Base-by-base conservation (phyloP, 2,113 vertebrate genomes). In the Oxyruncus cristatus region DNA sequence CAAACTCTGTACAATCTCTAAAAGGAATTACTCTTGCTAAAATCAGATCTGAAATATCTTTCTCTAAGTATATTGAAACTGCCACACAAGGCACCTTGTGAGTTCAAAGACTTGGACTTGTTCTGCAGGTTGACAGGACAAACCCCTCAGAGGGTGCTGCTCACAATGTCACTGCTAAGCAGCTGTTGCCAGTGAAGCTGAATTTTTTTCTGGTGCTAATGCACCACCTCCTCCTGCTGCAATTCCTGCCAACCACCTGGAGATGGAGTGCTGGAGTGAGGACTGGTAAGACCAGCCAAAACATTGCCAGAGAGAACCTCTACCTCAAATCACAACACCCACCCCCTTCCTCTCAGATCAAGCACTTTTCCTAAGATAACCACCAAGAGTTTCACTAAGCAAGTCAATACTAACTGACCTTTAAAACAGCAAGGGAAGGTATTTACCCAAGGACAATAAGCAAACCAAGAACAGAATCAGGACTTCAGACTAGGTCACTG, bases 61-160 rank as follows among this genome's bases (percentile, higher is more conserved):
- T 42, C 39, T 59, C 13, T 24, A 47, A 56, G 35, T 26, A 47
- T 56, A 14, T 9, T 13, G 14, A 67, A 50, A 49, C 39, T 35
- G 30, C 23, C 15, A n/a, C 0, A 0, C 13, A 23, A 63, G 14
- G 27, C 52, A 75, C 16, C 24, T 46, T 37, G 12, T 9, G 15
- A 47, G 24, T 28, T 74, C 76, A 46, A 55, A 27, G 18, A 37
- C 42, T 27, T n/a, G 0, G 50, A 65, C 9, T 50, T 75, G 30
- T 20, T 27, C 61, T 62, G 12, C 39, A 71, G 8, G 9, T 28
- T 32, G 17, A 11, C 16, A 23, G 44, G 55, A 58, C 59, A 78
- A 63, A 76, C 14, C 30, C 32, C 46, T 55, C 74, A 14, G 14
- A 35, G 53, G 33, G 66, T 17, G 33, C 19, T 66, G 23, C 16